phyloP scores from a whole-genome alignment of 2,797 vertebrate genomes.

The Kryptopterus vitreolus region DNA sequence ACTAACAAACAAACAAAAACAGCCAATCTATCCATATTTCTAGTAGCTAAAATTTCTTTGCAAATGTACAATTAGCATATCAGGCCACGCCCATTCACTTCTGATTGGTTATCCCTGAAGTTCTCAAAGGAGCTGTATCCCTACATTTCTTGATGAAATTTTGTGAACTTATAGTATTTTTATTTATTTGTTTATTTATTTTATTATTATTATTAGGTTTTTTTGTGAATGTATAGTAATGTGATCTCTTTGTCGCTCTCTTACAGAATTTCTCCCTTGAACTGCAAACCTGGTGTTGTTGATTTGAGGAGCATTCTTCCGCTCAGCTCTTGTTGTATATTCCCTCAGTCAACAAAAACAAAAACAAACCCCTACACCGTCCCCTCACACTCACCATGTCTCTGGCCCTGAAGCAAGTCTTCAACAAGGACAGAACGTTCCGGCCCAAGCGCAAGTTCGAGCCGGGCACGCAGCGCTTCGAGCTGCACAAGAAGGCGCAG shows the following conservation, averaged over 20 bases:
- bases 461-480: conserved; percentile 82
- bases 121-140: too few relatives aligned
- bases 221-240: not conserved
- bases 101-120: too few relatives aligned
- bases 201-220: too few relatives aligned
- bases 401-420: conserved; percentile 80
- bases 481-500: conserved; percentile 80
- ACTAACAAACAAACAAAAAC: too few relatives aligned
- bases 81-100: too few relatives aligned
- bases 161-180: too few relatives aligned
- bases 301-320: not conserved
- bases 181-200: too few relatives aligned
- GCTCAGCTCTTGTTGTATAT: not conserved
- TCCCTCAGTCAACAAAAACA: not conserved
- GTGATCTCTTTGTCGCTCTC: not conserved
- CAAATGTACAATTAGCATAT: too few relatives aligned
- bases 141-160: too few relatives aligned
- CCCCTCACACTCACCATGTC: conserved; percentile 67
- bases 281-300: not conserved
- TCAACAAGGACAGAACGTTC: conserved; percentile 85
- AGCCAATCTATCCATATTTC: too few relatives aligned
- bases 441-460: conserved; percentile 83
- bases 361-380: conserved; percentile 7
- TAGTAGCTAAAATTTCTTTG: too few relatives aligned
- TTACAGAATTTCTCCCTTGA: not conserved